A percentile compares a stretch with the other conserved stretches of the same genome.
These are phyloP conservation scores for Meloe dianella DNA, from an alignment of 2,888 invertebrate species.

Conservation along the genomic window DNA sequence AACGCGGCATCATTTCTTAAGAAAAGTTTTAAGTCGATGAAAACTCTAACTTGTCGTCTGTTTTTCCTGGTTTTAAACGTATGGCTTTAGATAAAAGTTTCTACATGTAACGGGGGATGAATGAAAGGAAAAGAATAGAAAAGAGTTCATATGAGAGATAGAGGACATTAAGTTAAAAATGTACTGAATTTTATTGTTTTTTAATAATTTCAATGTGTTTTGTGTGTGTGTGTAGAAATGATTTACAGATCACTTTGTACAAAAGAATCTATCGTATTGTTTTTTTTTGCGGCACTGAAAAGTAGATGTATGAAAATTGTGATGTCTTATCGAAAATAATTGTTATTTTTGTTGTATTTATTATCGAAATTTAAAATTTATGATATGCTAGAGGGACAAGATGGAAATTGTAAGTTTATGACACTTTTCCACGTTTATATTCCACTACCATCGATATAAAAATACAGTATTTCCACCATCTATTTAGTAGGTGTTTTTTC, in stretches of 20 bases:
- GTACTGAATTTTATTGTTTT: no score
- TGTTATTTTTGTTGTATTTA: background rate
- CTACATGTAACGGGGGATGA: no score
- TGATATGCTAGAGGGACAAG: background rate
- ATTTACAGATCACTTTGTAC: constrained; percentile 1
- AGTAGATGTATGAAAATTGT: background rate
- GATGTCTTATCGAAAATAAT: background rate
- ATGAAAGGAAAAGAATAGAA: no score
- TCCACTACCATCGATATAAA: background rate
- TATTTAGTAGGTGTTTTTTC: no score
- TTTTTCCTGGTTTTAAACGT: background rate
- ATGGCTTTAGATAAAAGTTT: constrained; percentile 11
- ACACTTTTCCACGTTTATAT: background rate
- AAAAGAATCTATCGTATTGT: background rate
- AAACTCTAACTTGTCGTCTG: background rate
- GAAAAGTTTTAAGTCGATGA: constrained; percentile 3
- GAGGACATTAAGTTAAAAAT: no score
- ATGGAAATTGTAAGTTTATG: constrained; percentile 5
- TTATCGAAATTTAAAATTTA: background rate
- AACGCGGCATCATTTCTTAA: background rate
- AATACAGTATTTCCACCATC: background rate
- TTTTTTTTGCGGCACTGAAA: background rate
- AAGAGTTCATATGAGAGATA: no score
- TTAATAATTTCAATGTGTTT: background rate
- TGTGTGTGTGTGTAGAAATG: background rate